Evolutionary conservation across 2,888 invertebrate genomes (phyloP), one percentile per base, ranked within the genome.

Genomic region (Malthinus seriepunctatus): DNA sequence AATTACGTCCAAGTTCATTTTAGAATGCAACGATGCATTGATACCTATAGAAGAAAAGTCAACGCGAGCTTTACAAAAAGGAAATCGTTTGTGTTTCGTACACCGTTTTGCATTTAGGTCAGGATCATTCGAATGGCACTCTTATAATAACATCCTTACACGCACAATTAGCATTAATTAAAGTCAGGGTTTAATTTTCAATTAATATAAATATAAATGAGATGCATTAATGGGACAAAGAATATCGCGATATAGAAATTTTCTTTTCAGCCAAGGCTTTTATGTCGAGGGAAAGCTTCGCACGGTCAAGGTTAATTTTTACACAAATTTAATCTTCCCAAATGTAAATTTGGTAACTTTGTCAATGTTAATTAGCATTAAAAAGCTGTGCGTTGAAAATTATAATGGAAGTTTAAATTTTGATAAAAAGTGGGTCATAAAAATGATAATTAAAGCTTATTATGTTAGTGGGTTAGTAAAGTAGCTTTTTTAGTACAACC

Each of bases 121-220:
- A 47, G 11, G 47, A 47, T 47, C 34, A 32, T 47, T 34, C 47
- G 7, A 47, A 11, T 46, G 31, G 12, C 46, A 8, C n/a, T 46
- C 46, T 32, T 32, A 11, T 46, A 46, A 46, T 32, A 46, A 34
- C 47, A 47, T 7, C 32, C 34, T 11, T 34, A 47, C 34, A 47
- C 33, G 47, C 47, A 47, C 47, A 47, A 47, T 47, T 47, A 47
- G n/a, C 15, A 34, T 32, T 34, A 47, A 33, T n/a, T 47, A 8
- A 8, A n/a, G 34, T 32, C 32, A 33, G 9, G 34, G 47, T 6
- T n/a, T 47, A 32, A 33, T 34, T 47, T 33, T 33, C n/a, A n/a
- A 14, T 47, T 34, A 15, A 23, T 23, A 23, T 23, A 23, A 23
- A 23, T 23, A 23, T 23, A 23, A 23, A 23, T 5, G 23, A 23